Evolutionary conservation across 2,797 vertebrate species (phyloP).

Genomic region (Knipowitschia caucasica): DNA sequence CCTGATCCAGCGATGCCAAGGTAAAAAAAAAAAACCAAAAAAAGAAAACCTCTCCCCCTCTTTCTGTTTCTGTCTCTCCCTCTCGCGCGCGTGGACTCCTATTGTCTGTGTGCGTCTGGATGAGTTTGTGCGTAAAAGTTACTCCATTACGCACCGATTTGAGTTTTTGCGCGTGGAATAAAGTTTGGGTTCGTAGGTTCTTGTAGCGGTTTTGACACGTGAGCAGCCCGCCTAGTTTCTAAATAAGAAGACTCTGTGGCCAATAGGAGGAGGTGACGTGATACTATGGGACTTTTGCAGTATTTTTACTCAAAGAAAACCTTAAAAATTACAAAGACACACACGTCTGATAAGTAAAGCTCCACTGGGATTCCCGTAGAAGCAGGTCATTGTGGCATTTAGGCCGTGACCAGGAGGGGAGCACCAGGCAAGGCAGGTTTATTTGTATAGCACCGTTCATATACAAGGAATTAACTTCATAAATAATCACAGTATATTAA

Average conservation of each 20-base stretch:
- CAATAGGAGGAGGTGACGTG: neutral
- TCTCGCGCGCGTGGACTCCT: too few species aligned
- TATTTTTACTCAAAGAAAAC: neutral
- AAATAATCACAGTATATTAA: too few species aligned
- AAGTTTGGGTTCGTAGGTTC: neutral
- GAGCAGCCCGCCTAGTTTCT: slow-evolving; percentile 8
- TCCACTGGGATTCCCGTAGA: too few species aligned
- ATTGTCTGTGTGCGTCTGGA: neutral
- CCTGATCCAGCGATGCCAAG: slow-evolving; percentile 23
- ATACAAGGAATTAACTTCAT: too few species aligned
- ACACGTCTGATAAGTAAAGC: too few species aligned
- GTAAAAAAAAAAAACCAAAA: slow-evolving; percentile 23
- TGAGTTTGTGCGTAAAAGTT: neutral
- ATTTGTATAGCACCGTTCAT: too few species aligned
- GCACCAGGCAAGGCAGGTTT: too few species aligned
- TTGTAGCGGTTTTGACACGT: neutral
- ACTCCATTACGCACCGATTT: neutral
- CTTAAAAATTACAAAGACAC: too few species aligned
- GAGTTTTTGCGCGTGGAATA: neutral
- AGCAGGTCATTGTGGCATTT: too few species aligned
- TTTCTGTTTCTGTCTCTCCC: too few species aligned
- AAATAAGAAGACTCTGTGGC: neutral
- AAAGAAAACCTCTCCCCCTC: too few species aligned
- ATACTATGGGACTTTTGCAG: neutral
- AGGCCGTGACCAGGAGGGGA: too few species aligned